A percentile compares a stretch with the other conserved stretches of the same genome.
Conservation (phyloP, 2,113 vertebrate genomes). For the Clarias macrocephalus region DNA sequence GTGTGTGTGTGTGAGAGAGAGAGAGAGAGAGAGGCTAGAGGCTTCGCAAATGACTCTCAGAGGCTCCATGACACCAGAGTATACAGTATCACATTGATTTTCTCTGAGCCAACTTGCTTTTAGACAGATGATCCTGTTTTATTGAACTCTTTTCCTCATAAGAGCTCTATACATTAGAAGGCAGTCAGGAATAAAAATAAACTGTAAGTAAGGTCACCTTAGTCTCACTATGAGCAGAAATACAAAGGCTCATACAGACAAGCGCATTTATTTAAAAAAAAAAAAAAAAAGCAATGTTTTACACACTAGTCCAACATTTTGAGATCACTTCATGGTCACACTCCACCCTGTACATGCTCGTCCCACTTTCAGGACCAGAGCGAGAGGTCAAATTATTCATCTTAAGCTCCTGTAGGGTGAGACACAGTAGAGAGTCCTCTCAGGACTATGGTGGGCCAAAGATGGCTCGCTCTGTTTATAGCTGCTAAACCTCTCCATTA, state of each 20-base stretch:
- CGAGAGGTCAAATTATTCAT: slow-evolving; percentile 87
- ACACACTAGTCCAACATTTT: not conserved
- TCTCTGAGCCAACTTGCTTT: slow-evolving; percentile 48
- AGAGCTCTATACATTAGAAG: slow-evolving; percentile 53
- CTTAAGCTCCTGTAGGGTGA: slow-evolving; percentile 90
- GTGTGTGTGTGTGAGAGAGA: not conserved
- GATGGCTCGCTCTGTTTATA: slow-evolving; percentile 85
- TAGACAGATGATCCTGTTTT: slow-evolving; percentile 50
- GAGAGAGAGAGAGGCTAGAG: not conserved
- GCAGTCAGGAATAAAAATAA: slow-evolving; percentile 54
- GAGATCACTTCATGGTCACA: not conserved
- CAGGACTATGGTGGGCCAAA: slow-evolving; percentile 81
- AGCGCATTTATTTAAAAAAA: not conserved
- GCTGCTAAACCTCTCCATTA: slow-evolving; percentile 70
- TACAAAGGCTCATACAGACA: not conserved
- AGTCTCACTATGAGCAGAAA: slow-evolving; percentile 27
- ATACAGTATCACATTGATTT: slow-evolving; percentile 54
- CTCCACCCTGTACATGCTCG: slow-evolving; percentile 78
- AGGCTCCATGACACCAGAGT: slow-evolving; percentile 26
- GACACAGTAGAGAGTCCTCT: slow-evolving; percentile 85
- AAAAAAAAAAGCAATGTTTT: not conserved
- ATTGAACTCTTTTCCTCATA: slow-evolving; percentile 52
- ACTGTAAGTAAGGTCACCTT: slow-evolving; percentile 53
- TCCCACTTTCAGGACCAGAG: slow-evolving; percentile 77
- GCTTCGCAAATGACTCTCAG: slow-evolving; percentile 35